Evolutionary conservation across 2,888 invertebrate species (phyloP).

Genomic region (Netelia fuscicornis): DNA sequence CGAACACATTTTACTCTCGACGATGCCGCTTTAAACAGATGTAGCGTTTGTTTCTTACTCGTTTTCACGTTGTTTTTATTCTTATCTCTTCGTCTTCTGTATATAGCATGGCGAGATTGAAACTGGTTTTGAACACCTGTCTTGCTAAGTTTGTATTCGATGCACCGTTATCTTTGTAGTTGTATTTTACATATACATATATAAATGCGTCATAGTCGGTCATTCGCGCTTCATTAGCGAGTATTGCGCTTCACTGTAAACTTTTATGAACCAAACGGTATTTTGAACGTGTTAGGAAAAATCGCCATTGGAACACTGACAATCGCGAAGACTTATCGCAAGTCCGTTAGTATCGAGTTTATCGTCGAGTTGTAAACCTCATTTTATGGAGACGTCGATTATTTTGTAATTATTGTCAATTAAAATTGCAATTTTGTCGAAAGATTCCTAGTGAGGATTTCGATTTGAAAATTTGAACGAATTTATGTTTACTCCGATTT

Average conservation of each 20-base stretch:
- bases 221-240: constrained; percentile 46
- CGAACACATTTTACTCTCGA: background rate
- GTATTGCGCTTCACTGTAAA: background rate
- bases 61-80: background rate
- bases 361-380: constrained; percentile 20
- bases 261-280: constrained; percentile 31
- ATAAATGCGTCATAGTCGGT: background rate
- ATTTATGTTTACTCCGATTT: no score
- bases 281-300: background rate
- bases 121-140: constrained; percentile 45
- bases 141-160: constrained; percentile 20
- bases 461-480: no score
- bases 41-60: background rate
- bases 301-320: constrained; percentile 1
- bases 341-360: constrained; percentile 29
- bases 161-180: constrained; percentile 46
- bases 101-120: constrained; percentile 1
- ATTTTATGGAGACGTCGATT: background rate
- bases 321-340: background rate
- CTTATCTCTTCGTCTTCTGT: constrained; percentile 7
- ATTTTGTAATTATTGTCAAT: no score
- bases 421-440: no score
- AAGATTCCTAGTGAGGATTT: no score
- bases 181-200: background rate
- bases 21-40: background rate